Evolutionary conservation across 2,888 invertebrate species (phyloP), one percentile per base, ranked within the genome.

Genomic region (Automeris io): DNA sequence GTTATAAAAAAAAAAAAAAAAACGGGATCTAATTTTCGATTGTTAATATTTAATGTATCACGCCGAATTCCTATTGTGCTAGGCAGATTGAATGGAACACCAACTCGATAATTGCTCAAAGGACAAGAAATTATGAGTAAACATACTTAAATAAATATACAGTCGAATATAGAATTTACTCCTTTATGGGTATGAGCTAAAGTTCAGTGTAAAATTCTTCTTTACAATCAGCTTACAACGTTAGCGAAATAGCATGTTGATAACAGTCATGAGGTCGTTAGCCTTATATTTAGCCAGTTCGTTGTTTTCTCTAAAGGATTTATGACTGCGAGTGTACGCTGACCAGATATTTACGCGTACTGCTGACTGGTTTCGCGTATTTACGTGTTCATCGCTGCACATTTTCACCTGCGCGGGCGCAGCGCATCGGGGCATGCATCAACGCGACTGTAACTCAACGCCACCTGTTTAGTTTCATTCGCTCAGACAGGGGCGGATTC

Each of bases 381-480:
- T 47, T 43, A 46, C 43, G 33, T 31, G 25, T 22, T 25, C 31
- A 25, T 18, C 35, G 36, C 41, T 47, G 45, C 43, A 41, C 39
- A 40, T 41, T 46, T 43, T 52, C 46, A 49, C 35, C 42, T 42
- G 41, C 29, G 43, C 45, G 40, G 23, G 40, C 46, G 44, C 35
- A 29, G 33, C 22, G 40, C 45, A 35, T 16, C 41, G 40, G 41
- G 49, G 48, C 44, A 51, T 52, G 42, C 49, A 50, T 57, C 54
- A 56, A 45, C 45, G 39, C 33, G 33, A 29, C 22, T 29, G 39
- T 51, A 37, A 53, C 45, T 57, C 45, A 50, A 40, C 41, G 45
- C 57, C 60, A 58, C 57, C 60, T 60, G 60, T 46, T 58, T 57
- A 48, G 51, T 56, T 47, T 60, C 58, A 51, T 51, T 51, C 39